Evolutionary conservation across 2,113 vertebrate genomes (phyloP), one percentile per base, ranked within the genome.

Genomic region (Hyla sarda): DNA sequence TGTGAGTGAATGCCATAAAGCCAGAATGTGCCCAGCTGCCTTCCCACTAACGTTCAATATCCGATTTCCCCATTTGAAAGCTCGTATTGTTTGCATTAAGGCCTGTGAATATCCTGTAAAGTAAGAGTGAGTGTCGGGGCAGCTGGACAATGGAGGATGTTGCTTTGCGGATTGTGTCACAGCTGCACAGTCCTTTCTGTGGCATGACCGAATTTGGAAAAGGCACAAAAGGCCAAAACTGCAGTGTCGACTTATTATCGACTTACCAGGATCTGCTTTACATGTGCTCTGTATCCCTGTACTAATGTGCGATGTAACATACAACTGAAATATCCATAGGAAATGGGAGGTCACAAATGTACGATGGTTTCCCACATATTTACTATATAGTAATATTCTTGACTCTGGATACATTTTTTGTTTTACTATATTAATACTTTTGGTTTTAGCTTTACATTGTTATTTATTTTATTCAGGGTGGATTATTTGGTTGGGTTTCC

Each of bases 21-120:
- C 1, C 83, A 79, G 77, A 60, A 79, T 85, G 83, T 62, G 32
- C 83, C 87, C 92, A 92, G 91, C 92, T 92, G 91, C 89, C 88
- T 87, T 76, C 87, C 90, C 89, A 90, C 89, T 88, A 85, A 88
- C 87, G 82, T 87, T 47, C n/a, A 89, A 87, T 90, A 89, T 92
- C 90, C 88, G 85, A 87, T 92, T 93, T 91, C 89, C 17, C 45
- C 82, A 89, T 90, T 71, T 92, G 92, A 93, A 93, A 93, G 90
- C 71, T 89, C 72, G 87, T 32, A 91, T 93, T 93, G 92, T 93
- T 88, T 84, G 11, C 90, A 69, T 67, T 12, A 0, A 87, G 82
- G 90, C 25, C 89, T 92, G 91, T 91, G 89, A 91, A 92, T 89
- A 88, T 88, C 88, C 90, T 89, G 89, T 81, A 82, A 91, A 92